phyloP scores from a whole-genome alignment of 2,888 invertebrate genomes.

The Microctonus hyperodae region DNA sequence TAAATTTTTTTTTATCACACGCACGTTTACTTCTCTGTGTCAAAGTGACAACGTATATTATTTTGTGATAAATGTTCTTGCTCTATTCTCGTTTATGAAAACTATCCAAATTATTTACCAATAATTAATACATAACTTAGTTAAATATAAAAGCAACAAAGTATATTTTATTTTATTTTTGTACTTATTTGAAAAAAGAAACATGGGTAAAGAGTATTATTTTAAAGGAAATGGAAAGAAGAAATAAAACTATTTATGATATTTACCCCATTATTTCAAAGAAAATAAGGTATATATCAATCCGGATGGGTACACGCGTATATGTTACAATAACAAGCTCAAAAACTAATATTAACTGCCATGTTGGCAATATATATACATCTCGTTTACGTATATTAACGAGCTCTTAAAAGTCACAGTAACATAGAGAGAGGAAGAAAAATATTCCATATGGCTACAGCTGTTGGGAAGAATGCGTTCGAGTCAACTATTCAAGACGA shows the following conservation, averaged over 20 bases:
- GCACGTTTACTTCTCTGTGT: background rate
- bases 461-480: slow-evolving; percentile 50
- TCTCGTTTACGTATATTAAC: slow-evolving; percentile 54
- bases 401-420: slow-evolving; percentile 59
- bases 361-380: slow-evolving; percentile 58
- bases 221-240: background rate
- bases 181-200: background rate
- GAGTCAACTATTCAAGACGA: slow-evolving; percentile 6
- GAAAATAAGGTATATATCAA: slow-evolving; percentile 20
- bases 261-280: background rate
- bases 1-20: background rate
- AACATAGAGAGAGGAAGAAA: slow-evolving; percentile 47
- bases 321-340: slow-evolving; percentile 60
- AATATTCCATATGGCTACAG: slow-evolving; percentile 60
- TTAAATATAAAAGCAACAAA: too few species aligned
- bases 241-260: background rate
- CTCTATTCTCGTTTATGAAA: background rate
- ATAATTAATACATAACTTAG: too few species aligned
- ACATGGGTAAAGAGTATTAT: background rate
- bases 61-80: background rate
- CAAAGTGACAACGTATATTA: background rate
- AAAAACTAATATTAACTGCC: slow-evolving; percentile 61
- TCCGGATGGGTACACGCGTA: slow-evolving; percentile 19
- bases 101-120: background rate
- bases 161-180: background rate